phyloP scores from a whole-genome alignment of 2,113 vertebrate species.

The Lonchura striata region DNA sequence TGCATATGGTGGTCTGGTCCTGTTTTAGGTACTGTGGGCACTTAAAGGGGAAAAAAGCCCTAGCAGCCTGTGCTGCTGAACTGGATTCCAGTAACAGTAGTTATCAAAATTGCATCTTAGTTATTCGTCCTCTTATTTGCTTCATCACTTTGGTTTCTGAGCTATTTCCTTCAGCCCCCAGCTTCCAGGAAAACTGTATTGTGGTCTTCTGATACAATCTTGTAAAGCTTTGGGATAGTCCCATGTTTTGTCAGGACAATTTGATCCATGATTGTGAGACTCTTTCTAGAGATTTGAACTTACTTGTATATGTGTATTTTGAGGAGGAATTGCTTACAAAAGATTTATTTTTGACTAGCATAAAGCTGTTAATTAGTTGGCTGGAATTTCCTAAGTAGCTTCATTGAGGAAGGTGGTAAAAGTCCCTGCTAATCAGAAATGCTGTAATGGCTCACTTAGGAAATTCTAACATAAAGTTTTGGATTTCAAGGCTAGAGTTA shows the following conservation, averaged over 20 bases:
- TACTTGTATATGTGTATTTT: neutral
- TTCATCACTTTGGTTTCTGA: neutral
- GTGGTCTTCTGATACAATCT: neutral
- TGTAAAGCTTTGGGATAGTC: neutral
- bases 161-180: neutral
- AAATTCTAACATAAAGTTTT: neutral
- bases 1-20: neutral
- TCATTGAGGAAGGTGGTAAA: neutral
- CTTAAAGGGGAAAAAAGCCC: neutral
- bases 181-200: conserved; percentile 14
- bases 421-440: neutral
- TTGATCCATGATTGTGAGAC: neutral
- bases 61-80: neutral
- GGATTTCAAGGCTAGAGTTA: neutral
- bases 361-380: neutral
- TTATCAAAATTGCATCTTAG: neutral
- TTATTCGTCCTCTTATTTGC: neutral
- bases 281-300: neutral
- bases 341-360: neutral
- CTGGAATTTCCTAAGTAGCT: neutral
- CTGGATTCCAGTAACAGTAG: conserved; percentile 15
- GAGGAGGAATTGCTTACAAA: neutral
- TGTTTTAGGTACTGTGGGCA: neutral
- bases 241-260: neutral
- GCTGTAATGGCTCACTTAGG: neutral